Evolutionary conservation across 2,113 vertebrate species (phyloP).

Genomic region (Apodemus sylvaticus): DNA sequence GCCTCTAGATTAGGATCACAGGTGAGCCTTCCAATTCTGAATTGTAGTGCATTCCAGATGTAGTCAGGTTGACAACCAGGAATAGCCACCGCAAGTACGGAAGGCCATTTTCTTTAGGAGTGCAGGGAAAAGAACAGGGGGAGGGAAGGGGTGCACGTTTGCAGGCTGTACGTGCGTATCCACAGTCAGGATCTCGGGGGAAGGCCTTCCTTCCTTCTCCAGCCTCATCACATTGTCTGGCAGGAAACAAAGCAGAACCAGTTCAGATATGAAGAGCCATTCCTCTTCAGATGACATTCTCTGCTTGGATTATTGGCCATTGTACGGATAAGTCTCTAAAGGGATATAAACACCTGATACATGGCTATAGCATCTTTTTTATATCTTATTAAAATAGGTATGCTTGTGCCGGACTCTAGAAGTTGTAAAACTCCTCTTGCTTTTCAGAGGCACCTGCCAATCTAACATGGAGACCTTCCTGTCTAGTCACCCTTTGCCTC

Average conservation of each 20-base stretch:
- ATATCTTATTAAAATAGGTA: neutral
- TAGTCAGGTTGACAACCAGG: too few relatives aligned
- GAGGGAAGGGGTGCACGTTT: neutral
- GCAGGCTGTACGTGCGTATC: neutral
- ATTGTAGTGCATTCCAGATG: too few relatives aligned
- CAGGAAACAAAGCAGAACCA: neutral
- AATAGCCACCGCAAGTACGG: too few relatives aligned
- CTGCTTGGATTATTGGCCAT: neutral
- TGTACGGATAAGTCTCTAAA: neutral
- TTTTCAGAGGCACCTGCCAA: neutral
- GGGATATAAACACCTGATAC: neutral
- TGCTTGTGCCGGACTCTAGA: neutral
- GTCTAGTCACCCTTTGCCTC: neutral
- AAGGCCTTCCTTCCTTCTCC: neutral
- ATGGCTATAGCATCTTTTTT: neutral
- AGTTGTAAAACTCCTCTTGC: conserved; percentile 17
- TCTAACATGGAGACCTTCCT: neutral
- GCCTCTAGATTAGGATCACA: too few relatives aligned
- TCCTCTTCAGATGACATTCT: neutral
- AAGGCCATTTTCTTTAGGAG: conserved; percentile 7
- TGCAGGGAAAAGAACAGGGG: neutral
- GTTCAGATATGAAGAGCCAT: neutral
- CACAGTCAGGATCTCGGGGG: neutral
- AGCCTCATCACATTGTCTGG: neutral
- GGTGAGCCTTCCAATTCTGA: too few relatives aligned